Conservation (phyloP, 2,797 vertebrate species). For the Streptopelia turtur region DNA sequence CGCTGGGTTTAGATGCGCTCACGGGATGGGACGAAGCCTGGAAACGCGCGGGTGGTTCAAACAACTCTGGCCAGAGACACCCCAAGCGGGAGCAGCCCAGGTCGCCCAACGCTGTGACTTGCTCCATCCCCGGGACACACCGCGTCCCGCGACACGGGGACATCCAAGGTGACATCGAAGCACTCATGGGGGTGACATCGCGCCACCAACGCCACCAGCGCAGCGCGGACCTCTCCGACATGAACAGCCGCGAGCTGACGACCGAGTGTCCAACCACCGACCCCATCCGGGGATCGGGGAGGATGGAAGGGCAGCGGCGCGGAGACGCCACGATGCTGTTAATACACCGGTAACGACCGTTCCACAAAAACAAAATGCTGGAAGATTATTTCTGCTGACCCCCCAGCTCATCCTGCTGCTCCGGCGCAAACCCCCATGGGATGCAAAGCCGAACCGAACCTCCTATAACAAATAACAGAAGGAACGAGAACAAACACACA, state of each 20-base stretch:
- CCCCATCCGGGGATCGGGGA: no score
- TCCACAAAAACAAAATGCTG: neutral
- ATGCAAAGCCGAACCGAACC: neutral
- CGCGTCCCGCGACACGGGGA: no score
- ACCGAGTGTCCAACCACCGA: neutral
- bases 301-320: neutral
- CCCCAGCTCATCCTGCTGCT: neutral
- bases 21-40: neutral
- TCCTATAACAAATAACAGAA: no score
- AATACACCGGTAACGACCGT: rapidly evolving
- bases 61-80: neutral
- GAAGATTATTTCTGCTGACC: neutral
- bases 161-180: no score
- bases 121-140: neutral
- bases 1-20: rapidly evolving
- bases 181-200: rapidly evolving
- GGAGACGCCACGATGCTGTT: rapidly evolving
- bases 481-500: neutral
- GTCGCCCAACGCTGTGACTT: neutral
- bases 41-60: neutral
- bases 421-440: neutral
- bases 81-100: neutral
- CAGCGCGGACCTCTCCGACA: rapidly evolving
- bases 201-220: rapidly evolving
- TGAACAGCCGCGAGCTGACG: rapidly evolving